Conservation (phyloP, 2,113 vertebrate genomes). For the Mustelus asterias region DNA sequence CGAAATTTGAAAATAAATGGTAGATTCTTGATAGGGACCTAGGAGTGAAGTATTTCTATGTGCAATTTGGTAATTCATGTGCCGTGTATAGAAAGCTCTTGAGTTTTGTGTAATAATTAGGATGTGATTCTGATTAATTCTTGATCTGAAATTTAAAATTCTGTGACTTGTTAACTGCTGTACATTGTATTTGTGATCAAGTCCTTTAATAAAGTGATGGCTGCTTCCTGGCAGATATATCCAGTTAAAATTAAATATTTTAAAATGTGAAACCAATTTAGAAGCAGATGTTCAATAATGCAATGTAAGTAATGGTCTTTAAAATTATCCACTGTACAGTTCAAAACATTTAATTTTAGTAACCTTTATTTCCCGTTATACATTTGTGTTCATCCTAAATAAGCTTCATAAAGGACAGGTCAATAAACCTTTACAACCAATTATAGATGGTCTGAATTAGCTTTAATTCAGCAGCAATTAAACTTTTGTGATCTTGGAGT, state of each 20-base stretch:
- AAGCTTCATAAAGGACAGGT: neutral
- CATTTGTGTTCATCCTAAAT: constrained; percentile 11
- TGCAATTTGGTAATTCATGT: constrained; percentile 34
- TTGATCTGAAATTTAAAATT: constrained; percentile 12
- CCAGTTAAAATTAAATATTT: constrained; percentile 28
- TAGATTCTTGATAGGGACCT: constrained; percentile 9
- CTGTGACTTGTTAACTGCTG: constrained; percentile 28
- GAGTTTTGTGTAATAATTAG: constrained; percentile 28
- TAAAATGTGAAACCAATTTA: constrained; percentile 17
- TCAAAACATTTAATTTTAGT: constrained; percentile 14
- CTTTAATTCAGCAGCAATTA: neutral
- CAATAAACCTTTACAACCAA: constrained; percentile 31
- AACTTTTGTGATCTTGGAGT: neutral
- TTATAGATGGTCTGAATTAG: neutral
- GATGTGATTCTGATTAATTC: constrained; percentile 8
- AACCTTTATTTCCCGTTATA: neutral
- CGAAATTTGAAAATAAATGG: constrained; percentile 24
- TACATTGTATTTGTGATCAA: constrained; percentile 36
- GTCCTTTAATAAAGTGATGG: constrained; percentile 26
- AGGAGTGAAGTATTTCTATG: constrained; percentile 24
- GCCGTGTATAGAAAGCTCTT: constrained; percentile 7
- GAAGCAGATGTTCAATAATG: constrained; percentile 21
- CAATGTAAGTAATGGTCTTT: neutral
- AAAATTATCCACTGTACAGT: constrained; percentile 23
- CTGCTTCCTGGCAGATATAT: constrained; percentile 10